Conservation (phyloP, 1,140 invertebrate genomes). For the Octopus bimaculoides region DNA sequence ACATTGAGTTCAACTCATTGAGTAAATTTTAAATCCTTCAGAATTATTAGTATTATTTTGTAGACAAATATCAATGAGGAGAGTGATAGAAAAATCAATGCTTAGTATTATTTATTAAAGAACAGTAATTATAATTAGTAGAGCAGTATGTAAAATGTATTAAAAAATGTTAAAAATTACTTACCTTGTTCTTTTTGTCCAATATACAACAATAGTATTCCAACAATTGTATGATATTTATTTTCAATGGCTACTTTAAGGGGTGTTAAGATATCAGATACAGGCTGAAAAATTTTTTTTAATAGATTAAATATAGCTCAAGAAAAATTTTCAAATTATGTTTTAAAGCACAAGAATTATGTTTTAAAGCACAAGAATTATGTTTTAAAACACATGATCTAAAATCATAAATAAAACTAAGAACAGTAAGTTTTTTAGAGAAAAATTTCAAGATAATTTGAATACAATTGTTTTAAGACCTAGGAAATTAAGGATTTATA, state of each 20-base stretch:
- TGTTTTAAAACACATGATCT: neutral
- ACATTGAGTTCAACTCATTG: neutral
- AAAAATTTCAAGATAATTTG: neutral
- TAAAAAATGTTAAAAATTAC: constrained; percentile 5
- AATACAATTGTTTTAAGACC: too few species aligned
- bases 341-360: neutral
- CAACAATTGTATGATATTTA: constrained; percentile 29
- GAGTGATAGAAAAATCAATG: neutral
- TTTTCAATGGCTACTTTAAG: constrained; percentile 32
- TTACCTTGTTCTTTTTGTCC: constrained; percentile 32
- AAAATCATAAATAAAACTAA: neutral
- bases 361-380: neutral
- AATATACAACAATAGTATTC: constrained; percentile 31
- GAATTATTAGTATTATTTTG: neutral
- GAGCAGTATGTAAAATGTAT: neutral
- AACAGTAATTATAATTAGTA: neutral
- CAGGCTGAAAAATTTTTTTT: constrained; percentile 24
- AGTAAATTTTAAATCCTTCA: neutral
- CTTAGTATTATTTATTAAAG: neutral
- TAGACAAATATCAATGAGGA: neutral
- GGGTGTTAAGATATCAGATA: constrained; percentile 33
- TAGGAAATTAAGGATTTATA: too few species aligned
- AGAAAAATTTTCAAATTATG: neutral
- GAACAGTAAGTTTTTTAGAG: neutral
- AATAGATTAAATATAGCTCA: neutral